These are phyloP conservation scores for Boleophthalmus pectinirostris DNA, from an alignment of 2,113 vertebrate species.

Conservation along the genomic window DNA sequence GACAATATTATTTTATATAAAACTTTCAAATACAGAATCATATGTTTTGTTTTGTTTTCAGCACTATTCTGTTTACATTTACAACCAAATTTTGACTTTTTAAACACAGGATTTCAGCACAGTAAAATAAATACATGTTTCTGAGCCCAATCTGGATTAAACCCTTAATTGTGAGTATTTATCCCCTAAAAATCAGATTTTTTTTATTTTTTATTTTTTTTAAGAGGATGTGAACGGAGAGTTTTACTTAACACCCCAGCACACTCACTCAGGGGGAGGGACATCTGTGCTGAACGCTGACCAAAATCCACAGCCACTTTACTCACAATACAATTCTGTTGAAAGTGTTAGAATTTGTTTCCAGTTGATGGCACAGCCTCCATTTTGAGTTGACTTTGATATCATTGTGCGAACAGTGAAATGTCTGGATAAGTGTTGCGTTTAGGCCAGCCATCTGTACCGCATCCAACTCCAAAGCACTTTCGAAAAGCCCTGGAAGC, in stretches of 20 bases:
- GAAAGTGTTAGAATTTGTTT: slow-evolving; percentile 76
- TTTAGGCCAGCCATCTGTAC: slow-evolving; percentile 75
- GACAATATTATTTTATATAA: not conserved
- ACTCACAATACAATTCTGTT: slow-evolving; percentile 77
- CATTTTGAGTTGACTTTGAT: slow-evolving; percentile 78
- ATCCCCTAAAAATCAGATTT: slow-evolving; percentile 69
- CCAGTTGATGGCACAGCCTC: slow-evolving; percentile 74
- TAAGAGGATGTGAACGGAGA: slow-evolving; percentile 72
- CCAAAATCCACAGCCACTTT: slow-evolving; percentile 65
- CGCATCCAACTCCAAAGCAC: slow-evolving; percentile 70
- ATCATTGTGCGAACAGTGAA: slow-evolving; percentile 73
- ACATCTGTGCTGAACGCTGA: slow-evolving; percentile 76
- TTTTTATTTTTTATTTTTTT: too few species aligned
- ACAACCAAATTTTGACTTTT: not conserved
- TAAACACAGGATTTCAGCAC: slow-evolving; percentile 49
- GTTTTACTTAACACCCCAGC: slow-evolving; percentile 65
- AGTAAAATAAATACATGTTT: slow-evolving; percentile 71
- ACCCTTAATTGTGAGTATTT: slow-evolving; percentile 73
- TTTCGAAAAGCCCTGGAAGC: slow-evolving; percentile 41
- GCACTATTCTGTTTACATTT: not conserved
- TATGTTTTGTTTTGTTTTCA: not conserved
- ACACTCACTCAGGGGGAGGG: slow-evolving; percentile 55
- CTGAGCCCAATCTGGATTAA: slow-evolving; percentile 73
- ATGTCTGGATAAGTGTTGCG: slow-evolving; percentile 76
- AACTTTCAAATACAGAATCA: not conserved